Evolutionary conservation across 2,113 vertebrate species (phyloP), one percentile per base, ranked within the genome.

Genomic region (Notechis scutatus): DNA sequence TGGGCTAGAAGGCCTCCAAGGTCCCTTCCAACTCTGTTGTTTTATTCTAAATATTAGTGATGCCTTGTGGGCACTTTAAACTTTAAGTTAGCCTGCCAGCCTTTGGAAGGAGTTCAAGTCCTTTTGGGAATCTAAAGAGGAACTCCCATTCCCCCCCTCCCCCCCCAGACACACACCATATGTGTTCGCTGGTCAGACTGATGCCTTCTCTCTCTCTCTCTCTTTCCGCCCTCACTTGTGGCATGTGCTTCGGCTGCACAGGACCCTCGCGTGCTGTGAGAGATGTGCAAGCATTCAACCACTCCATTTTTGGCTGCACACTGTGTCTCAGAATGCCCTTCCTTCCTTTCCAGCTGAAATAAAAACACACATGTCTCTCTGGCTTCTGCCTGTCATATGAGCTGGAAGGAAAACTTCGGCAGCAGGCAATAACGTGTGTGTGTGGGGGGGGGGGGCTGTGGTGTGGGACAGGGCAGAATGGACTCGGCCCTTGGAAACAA

Each of bases 341-440:
- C 91, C 81, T 85, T 55, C 90, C 61, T 91, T 59, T 85, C 74
- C 74, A 57, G 90, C 24, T 91, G 74, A 85, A 55, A 86, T 57
- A 45, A 50, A 87, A 57, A 50, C 42, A n/a, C 87, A 34, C 42
- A 26, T 57, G 91, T 45, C 56, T 21, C 54, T 85, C 23, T 1
- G 10, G 56, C 91, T 87, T 54, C 9, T 85, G 85, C 81, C 24
- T 42, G 14, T 85, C 90, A 57, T 14, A 18, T 57, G 74, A 55
- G 90, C 52, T 85, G 90, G 74, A 91, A 92, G 85, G 85, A 61
- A 64, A 59, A 61, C 56, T 57, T 8, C 1, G 10, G 55, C 34
- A 85, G 56, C 23, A 24, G 88, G 88, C 39, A 14, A 20, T 5
- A 42, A 21, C 5, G 15, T n/a, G 87, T 34, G 15, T 5, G 50